Percentiles rank a stretch among this genome's conserved stretches.
Conservation (phyloP, 1,140 invertebrate genomes). For the Hypsibius dujardini region DNA sequence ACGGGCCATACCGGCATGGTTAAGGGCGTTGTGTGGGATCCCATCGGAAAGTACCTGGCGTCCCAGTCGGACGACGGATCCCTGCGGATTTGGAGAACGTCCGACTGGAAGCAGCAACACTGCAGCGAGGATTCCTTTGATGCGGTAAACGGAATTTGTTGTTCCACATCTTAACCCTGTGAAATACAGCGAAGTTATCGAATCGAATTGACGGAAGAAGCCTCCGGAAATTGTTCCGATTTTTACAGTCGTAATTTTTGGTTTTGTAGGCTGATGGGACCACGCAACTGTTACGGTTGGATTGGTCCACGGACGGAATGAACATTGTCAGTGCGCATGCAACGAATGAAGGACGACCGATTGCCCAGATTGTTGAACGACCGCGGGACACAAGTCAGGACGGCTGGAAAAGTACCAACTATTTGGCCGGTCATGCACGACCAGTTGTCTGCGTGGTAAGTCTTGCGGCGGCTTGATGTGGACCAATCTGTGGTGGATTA, state of each 20-base stretch:
- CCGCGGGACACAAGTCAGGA: constrained; percentile 32
- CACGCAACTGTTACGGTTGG: constrained; percentile 73
- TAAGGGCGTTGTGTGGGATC: constrained; percentile 96
- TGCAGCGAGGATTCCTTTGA: constrained; percentile 74
- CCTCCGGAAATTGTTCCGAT: background rate
- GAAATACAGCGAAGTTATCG: too few species aligned
- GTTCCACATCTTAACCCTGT: background rate
- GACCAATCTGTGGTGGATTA: background rate
- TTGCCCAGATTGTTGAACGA: constrained; percentile 74
- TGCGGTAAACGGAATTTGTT: constrained; percentile 38
- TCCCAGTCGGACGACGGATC: constrained; percentile 88
- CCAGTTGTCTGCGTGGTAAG: constrained; percentile 79
- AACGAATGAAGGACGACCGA: constrained; percentile 90
- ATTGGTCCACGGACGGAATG: constrained; percentile 93
- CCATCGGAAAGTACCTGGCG: constrained; percentile 84
- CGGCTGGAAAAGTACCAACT: constrained; percentile 74
- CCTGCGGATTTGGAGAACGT: constrained; percentile 76
- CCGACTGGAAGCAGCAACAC: constrained; percentile 71
- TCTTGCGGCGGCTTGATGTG: constrained; percentile 26
- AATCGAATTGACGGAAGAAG: too few species aligned
- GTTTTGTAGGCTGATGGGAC: constrained; percentile 57
- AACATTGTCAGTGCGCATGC: constrained; percentile 90
- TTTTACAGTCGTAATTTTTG: constrained; percentile 17
- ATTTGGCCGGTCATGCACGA: constrained; percentile 92
- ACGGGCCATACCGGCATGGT: constrained; percentile 81